Evolutionary conservation across 2,888 invertebrate genomes (phyloP).

Genomic region (Hylaea fasciaria): DNA sequence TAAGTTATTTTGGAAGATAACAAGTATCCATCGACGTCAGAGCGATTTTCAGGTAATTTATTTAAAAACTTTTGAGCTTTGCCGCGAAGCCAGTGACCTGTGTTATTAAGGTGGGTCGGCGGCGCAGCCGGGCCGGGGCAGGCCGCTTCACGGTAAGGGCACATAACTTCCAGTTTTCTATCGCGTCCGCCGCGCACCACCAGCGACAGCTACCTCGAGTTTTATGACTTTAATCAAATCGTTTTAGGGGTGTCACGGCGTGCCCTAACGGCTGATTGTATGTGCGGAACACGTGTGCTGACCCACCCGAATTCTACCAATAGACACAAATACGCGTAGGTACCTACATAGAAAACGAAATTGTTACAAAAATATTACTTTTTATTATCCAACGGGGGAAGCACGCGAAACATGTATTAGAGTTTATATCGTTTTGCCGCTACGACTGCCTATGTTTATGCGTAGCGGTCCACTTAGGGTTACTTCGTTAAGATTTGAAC

Average conservation of each 20-base stretch:
- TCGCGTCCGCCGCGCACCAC: constrained; percentile 33
- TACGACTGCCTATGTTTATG: constrained; percentile 48
- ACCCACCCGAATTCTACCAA: constrained; percentile 57
- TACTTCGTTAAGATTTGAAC: constrained; percentile 54
- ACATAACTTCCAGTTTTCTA: constrained; percentile 43
- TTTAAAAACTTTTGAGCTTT: constrained; percentile 61
- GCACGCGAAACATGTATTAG: constrained; percentile 68
- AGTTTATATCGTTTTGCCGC: constrained; percentile 54
- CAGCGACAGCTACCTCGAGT: constrained; percentile 62
- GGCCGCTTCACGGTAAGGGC: constrained; percentile 61
- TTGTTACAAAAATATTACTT: constrained; percentile 60
- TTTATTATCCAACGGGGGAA: constrained; percentile 56
- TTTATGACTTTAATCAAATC: constrained; percentile 83
- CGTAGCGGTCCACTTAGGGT: constrained; percentile 51
- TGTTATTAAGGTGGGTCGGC: constrained; percentile 79
- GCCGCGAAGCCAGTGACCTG: constrained; percentile 75
- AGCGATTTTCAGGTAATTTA: constrained; percentile 25
- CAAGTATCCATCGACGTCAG: constrained; percentile 12
- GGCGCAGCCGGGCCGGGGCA: constrained; percentile 57
- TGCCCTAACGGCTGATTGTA: constrained; percentile 73
- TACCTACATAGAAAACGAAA: constrained; percentile 50
- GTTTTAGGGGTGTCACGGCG: constrained; percentile 74
- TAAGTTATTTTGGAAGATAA: neutral
- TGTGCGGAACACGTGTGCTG: constrained; percentile 71
- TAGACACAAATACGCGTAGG: constrained; percentile 51